Base-by-base conservation (phyloP, 2,113 vertebrate genomes). In the Bujurquina vittata region DNA sequence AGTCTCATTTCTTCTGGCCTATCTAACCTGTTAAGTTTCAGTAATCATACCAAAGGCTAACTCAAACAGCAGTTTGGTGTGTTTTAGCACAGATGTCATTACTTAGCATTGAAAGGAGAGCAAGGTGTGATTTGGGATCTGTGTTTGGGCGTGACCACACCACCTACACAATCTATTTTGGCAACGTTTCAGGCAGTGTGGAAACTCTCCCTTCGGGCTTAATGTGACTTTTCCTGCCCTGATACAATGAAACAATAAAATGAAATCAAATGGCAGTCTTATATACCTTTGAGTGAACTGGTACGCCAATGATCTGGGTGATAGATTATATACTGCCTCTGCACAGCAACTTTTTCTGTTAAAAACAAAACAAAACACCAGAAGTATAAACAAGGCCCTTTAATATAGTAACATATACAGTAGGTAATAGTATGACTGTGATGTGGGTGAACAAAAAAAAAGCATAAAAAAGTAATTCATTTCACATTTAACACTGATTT, bases 341-440 rank as follows among this genome's bases (percentile, higher is more conserved):
- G 15, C 65, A 52, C 10, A 0, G 17, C 18, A 73, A 37, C 5
- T 10, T 49, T 31, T 75, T 54, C 29, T 55, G n/a, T 29, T 18
- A 3, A 0, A 35, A 74, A 11, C 14, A 15, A 15, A 35, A 80
- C 80, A 15, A 46, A 46, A 17, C 5, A 31, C 18, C 22, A 72
- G 15, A 74, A 59, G 22, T 92, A 91, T 14, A 89, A 92, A 94
- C 81, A 89, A 89, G 80, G 81, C 61, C 88, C 84, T 94, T 95
- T 94, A 94, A 91, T 94, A 91, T 77, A 78, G 73, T 85, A 83
- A 90, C 88, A 90, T 90, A 77, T 90, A 91, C 80, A 88, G 86
- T 37, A 76, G 67, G 58, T 87, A 87, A 91, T 77, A 75, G 54
- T 63, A 72, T 83, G 56, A 79, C 59, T 49, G 52, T 75, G 33